Evolutionary conservation across 2,888 invertebrate genomes (phyloP), one percentile per base, ranked within the genome.

Genomic region (Andrena dorsata): DNA sequence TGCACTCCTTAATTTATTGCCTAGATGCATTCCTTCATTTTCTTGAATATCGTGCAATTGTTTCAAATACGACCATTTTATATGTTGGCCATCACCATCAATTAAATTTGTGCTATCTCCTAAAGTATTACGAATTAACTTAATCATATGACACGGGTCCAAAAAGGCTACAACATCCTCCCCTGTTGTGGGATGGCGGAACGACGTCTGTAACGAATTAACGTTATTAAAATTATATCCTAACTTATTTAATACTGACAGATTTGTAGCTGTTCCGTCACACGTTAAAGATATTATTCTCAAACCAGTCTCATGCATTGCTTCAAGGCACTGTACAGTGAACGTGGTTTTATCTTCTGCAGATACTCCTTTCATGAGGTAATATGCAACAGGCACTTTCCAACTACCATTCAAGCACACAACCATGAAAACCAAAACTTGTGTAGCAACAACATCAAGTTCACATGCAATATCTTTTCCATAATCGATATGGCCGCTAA

Each of bases 111-210:
- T 7, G n/a, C 16, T 49, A 49, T 49, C 49, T 49, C 49, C 49
- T n/a, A n/a, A 49, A 90, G 80, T 74, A 69, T 91, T 91, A 28
- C 88, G 77, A 8, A 90, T 65, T 20, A 90, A 65, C 77, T 91
- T 91, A 0, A 41, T 20, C 89, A 89, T 90, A 56, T 91, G 90
- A 66, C 87, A 83, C n/a, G 85, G 65, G 60, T 80, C 80, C 20
- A 51, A 51, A 20, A 51, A 20, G 6, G 51, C 4, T n/a, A 51
- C 20, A 51, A 51, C 23, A 51, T 51, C 7, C 20, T 51, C 51
- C 5, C 2, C 20, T 20, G 51, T 51, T 53, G 20, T 53, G 23
- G 53, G 53, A 53, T 53, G 23, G 2, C 20, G 23, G 5, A 53
- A 53, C 7, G 53, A 8, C 23, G 53, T 53, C 23, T 49, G 16